Evolutionary conservation across 2,797 vertebrate species (phyloP), one percentile per base, ranked within the genome.

Genomic region (Amazona finschi): DNA sequence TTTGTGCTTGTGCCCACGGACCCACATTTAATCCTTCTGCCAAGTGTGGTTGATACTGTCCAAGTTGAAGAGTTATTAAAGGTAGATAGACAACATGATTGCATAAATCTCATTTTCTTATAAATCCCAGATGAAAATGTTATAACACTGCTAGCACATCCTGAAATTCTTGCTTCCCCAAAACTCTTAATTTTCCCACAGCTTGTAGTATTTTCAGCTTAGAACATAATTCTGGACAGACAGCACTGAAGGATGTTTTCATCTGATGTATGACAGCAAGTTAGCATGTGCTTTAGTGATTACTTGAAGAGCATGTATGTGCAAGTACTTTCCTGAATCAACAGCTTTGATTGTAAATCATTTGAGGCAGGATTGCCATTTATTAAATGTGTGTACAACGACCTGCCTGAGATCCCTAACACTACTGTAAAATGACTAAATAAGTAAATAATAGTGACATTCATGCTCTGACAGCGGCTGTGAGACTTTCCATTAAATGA

Each of bases 391-490:
- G 11, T 36, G n/a, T 44, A 71, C 80, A 94, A n/a, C 31, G 83
- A 85, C 74, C 89, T 90, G 74, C 47, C 69, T 86, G 85, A 92
- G 76, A 91, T 89, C 30, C 28, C 62, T 44, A 92, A 84, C 67
- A n/a, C 76, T 70, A 75, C 79, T 81, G 67, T 82, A 81, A 95
- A 96, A 86, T 76, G 13, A 81, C 89, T 88, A 97, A 96, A 93
- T 93, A 95, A 95, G 91, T 92, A 92, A 94, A 94, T 95, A 96
- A 93, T 60, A 89, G 73, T 76, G 80, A 88, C 89, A 87, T 84
- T 60, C 64, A 44, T 71, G 73, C 52, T 93, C 85, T 79, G 85
- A 90, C 87, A 93, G 76, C 89, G 93, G 89, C 77, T 70, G 31
- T 73, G 83, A 94, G 67, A 82, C 67, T 93, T 95, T 84, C 57